Conservation (phyloP, 1,140 invertebrate genomes). For the Ostrea denselamellosa region DNA sequence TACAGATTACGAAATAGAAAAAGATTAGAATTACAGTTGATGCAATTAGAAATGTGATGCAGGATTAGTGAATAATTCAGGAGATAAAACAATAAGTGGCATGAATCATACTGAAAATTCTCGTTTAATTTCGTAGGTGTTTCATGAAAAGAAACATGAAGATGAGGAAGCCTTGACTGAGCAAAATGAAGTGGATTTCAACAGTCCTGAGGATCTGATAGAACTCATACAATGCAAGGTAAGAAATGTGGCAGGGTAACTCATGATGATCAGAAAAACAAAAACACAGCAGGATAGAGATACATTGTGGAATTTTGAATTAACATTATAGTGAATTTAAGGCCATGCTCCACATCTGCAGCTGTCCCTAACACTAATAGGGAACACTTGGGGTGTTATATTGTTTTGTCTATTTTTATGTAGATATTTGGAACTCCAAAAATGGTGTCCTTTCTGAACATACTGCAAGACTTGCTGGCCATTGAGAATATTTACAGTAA, state of each 20-base stretch:
- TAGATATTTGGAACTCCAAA: slow-evolving; percentile 68
- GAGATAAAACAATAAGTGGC: no score
- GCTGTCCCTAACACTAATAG: no score
- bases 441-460: slow-evolving; percentile 68
- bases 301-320: no score
- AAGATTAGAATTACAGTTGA: no score
- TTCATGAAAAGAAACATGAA: slow-evolving; percentile 66
- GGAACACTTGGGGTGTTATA: neutral
- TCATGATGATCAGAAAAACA: no score
- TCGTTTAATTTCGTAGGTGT: slow-evolving; percentile 53
- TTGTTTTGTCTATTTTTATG: slow-evolving; percentile 38
- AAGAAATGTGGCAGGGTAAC: neutral
- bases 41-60: no score
- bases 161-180: slow-evolving; percentile 63
- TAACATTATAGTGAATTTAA: no score
- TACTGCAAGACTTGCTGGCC: slow-evolving; percentile 69
- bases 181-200: slow-evolving; percentile 60
- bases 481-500: slow-evolving; percentile 61
- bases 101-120: no score
- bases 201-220: slow-evolving; percentile 65
- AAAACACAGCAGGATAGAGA: no score
- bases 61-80: no score
- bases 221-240: slow-evolving; percentile 66
- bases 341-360: no score
- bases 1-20: no score